Evolutionary conservation across 2,113 vertebrate genomes (phyloP).

Genomic region (Petroica traversi): DNA sequence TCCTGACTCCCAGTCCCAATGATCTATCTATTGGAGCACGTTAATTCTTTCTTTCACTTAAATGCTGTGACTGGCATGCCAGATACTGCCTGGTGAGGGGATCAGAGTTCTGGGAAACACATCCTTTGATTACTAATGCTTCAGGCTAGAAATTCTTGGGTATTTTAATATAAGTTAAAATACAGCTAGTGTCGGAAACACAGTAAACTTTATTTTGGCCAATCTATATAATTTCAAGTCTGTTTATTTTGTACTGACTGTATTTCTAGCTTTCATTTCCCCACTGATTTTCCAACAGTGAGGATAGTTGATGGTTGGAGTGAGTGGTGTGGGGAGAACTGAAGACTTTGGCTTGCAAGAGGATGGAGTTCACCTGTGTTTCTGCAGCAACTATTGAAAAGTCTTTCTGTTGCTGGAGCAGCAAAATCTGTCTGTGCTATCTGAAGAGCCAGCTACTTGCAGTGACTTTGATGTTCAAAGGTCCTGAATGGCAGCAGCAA

Average conservation of each 20-base stretch:
- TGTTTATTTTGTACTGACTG: neutral
- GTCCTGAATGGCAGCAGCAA: neutral
- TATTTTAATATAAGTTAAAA: neutral
- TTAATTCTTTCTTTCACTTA: neutral
- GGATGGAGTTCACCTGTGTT: neutral
- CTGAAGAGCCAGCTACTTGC: neutral
- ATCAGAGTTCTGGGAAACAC: neutral
- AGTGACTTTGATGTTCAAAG: neutral
- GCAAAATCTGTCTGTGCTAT: accelerated
- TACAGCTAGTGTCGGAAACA: neutral
- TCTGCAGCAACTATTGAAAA: neutral
- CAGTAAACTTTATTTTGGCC: neutral
- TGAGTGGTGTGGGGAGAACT: neutral
- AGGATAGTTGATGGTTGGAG: neutral
- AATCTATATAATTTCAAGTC: neutral
- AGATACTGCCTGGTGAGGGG: neutral
- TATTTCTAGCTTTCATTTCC: neutral
- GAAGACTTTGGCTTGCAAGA: neutral
- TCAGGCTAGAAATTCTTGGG: neutral
- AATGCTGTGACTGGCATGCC: neutral
- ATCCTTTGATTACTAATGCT: neutral
- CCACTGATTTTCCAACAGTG: neutral
- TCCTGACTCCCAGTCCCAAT: conserved; percentile 13
- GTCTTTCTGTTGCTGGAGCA: neutral
- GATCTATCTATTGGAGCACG: neutral